Base-by-base conservation (phyloP, 2,113 vertebrate genomes). In the Petrocephalus microphthalmus region DNA sequence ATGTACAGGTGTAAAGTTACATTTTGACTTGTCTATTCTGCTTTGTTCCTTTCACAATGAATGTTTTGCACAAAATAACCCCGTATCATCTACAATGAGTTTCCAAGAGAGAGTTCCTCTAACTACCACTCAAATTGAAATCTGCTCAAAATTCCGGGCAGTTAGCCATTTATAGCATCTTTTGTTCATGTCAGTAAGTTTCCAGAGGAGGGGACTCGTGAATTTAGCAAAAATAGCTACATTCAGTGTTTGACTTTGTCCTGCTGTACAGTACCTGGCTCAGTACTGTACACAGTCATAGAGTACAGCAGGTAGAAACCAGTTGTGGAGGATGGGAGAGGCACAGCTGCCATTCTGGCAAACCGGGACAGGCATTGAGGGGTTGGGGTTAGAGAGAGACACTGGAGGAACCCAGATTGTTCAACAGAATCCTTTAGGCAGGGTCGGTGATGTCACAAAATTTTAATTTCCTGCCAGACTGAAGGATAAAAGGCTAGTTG, bases 371-470 rank as follows among this genome's bases (percentile, higher is more conserved):
- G 29, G 37, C 29, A 37, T 42, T 37, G 6, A 37, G 71, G 33
- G 71, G 5, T 3, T 33, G 11, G 5, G 29, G 67, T 37, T 74
- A 19, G 15, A 74, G 67, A 74, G 29, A 42, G n/a, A n/a, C 13
- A 33, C 29, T 37, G 33, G 10, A 37, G 33, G 15, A 11, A 29
- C 67, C 29, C 15, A 42, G 60, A 67, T 13, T 29, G 60, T 67
- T 42, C 33, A 78, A 78, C 33, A 20, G 71, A 33, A 78, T 78
- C 71, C 17, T 74, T 33, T 33, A 78, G 33, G 71, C 33, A 78
- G 33, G 71, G 33, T 78, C 25, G 71, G 71, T 78, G 71, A 78
- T 78, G 29, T 78, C 71, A 78, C 71, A 78, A 78, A 78, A 67
- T 67, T 42, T 78, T 42, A 78, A 78, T 42, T 17, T 78, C 71